Evolutionary conservation across 2,113 vertebrate species (phyloP), one percentile per base, ranked within the genome.

Genomic region (Hymenochirus boettgeri): DNA sequence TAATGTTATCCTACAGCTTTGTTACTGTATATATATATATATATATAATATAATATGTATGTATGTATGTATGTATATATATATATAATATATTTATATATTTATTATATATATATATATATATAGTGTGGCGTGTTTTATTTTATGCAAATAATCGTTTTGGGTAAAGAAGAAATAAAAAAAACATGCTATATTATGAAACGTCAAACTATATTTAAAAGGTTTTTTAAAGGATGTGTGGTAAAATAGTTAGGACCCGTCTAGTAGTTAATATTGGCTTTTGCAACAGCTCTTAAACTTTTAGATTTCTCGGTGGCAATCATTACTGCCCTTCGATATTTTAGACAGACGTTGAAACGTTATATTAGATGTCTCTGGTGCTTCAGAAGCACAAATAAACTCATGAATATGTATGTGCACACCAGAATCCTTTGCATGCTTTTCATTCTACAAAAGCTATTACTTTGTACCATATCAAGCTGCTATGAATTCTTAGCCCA

Each of bases 401-500:
- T 67, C 57, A 69, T 69, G 57, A 52, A 69, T 69, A 69, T 69
- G 47, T 29, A 60, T 69, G 31, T 21, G 56, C 18, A 7, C 50
- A 31, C 57, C 65, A 60, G 47, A 67, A 67, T 69, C 33, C 65
- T 60, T 53, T 69, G 47, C 46, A 33, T 31, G 51, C 54, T 59
- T 67, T 67, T 51, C 65, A 69, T 59, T 69, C 64, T 31, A 24
- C 23, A 69, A 69, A 69, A 51, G 64, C 31, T 53, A 52, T 60
- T 60, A 60, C 56, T 42, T 69, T 53, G 55, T 58, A 37, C 25
- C 35, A 51, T 58, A 51, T 48, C 21, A 23, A 48, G 46, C 46
- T 48, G 46, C 46, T 48, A 48, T 22, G 18, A 48, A 48, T 48
- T 66, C 33, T 47, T 65, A 25, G 31, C 37, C 42, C 39, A 22